Conservation (phyloP, 2,888 invertebrate genomes). For the Tenthredo amoena region DNA sequence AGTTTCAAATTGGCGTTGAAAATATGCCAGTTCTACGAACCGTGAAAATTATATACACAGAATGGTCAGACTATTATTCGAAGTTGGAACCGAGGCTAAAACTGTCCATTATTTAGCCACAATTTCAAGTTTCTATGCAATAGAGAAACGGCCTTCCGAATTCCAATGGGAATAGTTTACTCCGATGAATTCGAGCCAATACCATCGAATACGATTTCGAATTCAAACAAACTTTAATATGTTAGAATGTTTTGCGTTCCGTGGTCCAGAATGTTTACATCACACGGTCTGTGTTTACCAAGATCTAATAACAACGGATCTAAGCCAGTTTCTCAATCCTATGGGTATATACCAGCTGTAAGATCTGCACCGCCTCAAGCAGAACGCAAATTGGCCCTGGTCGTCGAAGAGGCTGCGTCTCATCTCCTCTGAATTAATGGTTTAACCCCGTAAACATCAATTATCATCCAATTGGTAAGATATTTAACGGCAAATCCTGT, state of each 20-base stretch:
- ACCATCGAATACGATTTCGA: not conserved
- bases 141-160: not conserved
- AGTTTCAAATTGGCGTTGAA: not conserved
- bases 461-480: slow-evolving; percentile 27
- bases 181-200: not conserved
- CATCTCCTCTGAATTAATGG: slow-evolving; percentile 13
- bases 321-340: slow-evolving; percentile 12
- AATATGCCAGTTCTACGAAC: not conserved
- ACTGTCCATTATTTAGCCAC: not conserved
- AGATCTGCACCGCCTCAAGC: not conserved
- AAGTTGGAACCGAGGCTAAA: not conserved
- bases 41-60: not conserved
- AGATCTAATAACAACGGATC: slow-evolving; percentile 7
- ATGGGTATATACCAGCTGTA: not conserved
- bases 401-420: not conserved
- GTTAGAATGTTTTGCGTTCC: too few relatives aligned
- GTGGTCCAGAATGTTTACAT: not conserved
- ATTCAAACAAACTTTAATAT: slow-evolving; percentile 6
- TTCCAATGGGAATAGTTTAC: not conserved
- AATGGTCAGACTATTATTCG: not conserved
- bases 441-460: slow-evolving; percentile 31
- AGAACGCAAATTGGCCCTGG: not conserved
- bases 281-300: slow-evolving; percentile 6
- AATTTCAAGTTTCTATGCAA: not conserved
- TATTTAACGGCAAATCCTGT: not conserved